Base-by-base conservation (phyloP, 2,888 invertebrate species). In the Dysmachus trigonus region DNA sequence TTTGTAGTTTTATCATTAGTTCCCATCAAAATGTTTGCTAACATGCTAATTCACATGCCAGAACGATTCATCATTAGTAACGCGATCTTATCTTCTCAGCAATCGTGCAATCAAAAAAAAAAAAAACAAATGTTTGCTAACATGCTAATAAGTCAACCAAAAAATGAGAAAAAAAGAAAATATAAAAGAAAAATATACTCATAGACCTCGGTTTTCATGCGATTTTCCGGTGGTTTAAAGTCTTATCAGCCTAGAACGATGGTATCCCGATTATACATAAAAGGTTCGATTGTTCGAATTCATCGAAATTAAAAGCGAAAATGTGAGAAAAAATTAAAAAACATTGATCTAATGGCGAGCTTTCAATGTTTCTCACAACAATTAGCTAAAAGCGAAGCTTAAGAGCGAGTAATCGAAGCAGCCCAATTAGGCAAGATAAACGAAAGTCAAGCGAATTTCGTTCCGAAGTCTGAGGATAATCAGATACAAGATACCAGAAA, bases 361-460 rank as follows among this genome's bases (percentile, higher is more conserved):
- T 62, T 22, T 62, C 10, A 22, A 62, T 62, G n/a, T 22, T 62
- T 62, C 62, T 22, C 62, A 62, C 27, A 62, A 22, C 27, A 62
- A 62, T 62, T 62, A 62, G 22, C 62, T 13, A 62, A 47, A 22
- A 62, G 22, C 62, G 62, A 27, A 62, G 62, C 62, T 62, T 22
- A 62, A 62, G 62, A 62, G 62, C 62, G 27, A 62, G 13, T 62
- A 62, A 62, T 62, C 62, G 62, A 62, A 22, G 62, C 27, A 35
- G 38, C 47, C 77, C 30, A 47, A 76, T 76, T 76, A 76, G 76
- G 22, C 22, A 5, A 22, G 22, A 47, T 30, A 77, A 77, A 77
- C 30, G 77, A 77, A 77, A 77, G 77, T 77, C 62, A 62, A 62
- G 62, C 62, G 62, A 62, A 62, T 62, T 22, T 62, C 22, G 62